These are phyloP conservation scores for Notocelia uddmanniana DNA, from an alignment of 2,888 invertebrate species.

Conservation along the genomic window DNA sequence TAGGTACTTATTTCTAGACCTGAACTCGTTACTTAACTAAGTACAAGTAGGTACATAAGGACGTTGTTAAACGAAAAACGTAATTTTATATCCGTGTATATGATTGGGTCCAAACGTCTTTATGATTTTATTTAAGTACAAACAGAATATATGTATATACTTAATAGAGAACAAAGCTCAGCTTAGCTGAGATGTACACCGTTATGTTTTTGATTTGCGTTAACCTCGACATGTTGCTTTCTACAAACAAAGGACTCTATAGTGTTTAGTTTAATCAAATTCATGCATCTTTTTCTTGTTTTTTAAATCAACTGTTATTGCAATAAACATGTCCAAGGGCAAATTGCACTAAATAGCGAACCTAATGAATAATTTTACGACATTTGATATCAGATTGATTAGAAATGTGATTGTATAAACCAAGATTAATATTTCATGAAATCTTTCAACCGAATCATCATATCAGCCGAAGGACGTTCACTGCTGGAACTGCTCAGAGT, in stretches of 20 bases:
- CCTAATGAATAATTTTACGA: background rate
- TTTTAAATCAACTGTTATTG: too few species aligned
- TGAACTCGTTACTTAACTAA: conserved; percentile 11
- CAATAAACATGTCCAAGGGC: too few species aligned
- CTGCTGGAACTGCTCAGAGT: too few species aligned
- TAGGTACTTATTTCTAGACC: conserved; percentile 18
- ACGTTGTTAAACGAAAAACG: background rate
- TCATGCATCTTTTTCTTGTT: background rate
- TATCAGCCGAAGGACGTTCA: too few species aligned
- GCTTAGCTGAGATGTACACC: conserved; percentile 3
- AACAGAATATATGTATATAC: conserved; percentile 1
- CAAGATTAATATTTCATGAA: too few species aligned
- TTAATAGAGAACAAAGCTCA: conserved; percentile 14
- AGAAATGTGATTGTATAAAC: too few species aligned
- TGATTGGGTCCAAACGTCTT: background rate
- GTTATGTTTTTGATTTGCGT: background rate
- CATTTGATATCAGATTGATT: too few species aligned
- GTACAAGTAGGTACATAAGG: background rate
- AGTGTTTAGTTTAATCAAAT: background rate
- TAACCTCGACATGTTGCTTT: background rate
- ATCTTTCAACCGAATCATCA: too few species aligned
- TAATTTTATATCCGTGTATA: background rate
- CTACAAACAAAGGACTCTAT: background rate
- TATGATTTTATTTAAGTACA: conserved; percentile 26
- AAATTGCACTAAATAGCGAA: background rate